Conservation (phyloP, 2,888 invertebrate genomes). For the Drosophila mimica region DNA sequence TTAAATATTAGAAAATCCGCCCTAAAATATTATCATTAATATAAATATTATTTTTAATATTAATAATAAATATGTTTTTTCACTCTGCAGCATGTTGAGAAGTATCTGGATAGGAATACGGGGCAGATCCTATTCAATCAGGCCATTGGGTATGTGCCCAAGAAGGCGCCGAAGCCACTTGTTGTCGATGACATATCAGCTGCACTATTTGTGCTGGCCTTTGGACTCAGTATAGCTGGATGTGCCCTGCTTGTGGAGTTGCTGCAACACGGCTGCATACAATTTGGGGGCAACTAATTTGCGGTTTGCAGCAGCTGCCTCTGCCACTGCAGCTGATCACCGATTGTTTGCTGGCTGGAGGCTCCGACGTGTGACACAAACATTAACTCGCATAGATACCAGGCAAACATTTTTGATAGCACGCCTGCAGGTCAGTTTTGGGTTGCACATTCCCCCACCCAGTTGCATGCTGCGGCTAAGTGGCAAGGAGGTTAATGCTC, state of each 20-base stretch:
- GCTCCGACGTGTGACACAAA: conserved; percentile 41
- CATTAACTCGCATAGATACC: conserved; percentile 24
- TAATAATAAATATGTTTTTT: neutral
- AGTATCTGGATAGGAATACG: conserved; percentile 75
- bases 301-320: conserved; percentile 31
- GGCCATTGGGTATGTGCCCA: conserved; percentile 65
- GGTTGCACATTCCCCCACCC: conserved; percentile 5
- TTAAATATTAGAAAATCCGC: too few species aligned
- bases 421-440: conserved; percentile 22
- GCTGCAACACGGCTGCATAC: conserved; percentile 29
- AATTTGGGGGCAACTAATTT: conserved; percentile 51
- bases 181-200: conserved; percentile 82
- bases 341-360: conserved; percentile 51
- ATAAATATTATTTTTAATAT: neutral
- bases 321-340: conserved; percentile 33
- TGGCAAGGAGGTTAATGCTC: conserved; percentile 48
- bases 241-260: conserved; percentile 70
- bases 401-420: conserved; percentile 42
- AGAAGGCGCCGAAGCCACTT: conserved; percentile 73
- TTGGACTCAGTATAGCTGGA: conserved; percentile 75
- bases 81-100: conserved; percentile 55
- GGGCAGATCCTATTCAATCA: conserved; percentile 73
- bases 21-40: too few species aligned
- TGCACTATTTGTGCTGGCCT: conserved; percentile 75
- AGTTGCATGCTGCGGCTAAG: conserved; percentile 32